These are phyloP conservation scores for Calonectris borealis DNA, from an alignment of 2,113 vertebrate genomes.

Conservation along the genomic window DNA sequence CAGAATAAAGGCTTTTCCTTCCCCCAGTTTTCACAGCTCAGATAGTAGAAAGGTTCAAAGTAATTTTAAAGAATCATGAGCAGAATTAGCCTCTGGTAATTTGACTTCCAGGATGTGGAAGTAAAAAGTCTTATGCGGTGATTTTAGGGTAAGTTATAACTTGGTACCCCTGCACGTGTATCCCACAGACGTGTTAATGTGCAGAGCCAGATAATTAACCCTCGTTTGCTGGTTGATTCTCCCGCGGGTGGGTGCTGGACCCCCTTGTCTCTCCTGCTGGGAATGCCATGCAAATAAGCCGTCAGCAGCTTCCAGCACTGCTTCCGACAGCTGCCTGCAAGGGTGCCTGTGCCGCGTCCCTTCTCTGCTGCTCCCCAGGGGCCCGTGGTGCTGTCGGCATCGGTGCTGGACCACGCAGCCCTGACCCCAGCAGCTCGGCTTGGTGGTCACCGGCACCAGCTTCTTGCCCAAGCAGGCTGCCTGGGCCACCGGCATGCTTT, in stretches of 20 bases:
- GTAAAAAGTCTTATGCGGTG: neutral
- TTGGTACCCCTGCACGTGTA: neutral
- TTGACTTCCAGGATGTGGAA: neutral
- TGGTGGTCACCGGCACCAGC: neutral
- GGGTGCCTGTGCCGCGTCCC: accelerated
- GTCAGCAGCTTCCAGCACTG: neutral
- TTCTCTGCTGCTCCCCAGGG: neutral
- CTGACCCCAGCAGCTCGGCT: accelerated
- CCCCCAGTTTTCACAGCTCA: conserved; percentile 13
- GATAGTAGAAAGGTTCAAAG: neutral
- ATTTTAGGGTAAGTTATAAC: neutral
- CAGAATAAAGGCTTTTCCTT: conserved; percentile 43
- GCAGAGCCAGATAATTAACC: neutral
- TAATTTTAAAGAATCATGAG: neutral
- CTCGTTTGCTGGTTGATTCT: neutral
- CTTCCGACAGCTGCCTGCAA: neutral
- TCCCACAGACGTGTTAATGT: neutral
- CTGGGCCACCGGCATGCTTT: neutral
- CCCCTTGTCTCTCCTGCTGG: neutral
- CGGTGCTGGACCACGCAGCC: neutral
- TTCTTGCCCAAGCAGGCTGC: neutral
- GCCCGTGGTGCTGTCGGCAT: neutral
- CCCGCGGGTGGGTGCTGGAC: accelerated
- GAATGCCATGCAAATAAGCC: neutral
- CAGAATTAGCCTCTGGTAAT: neutral